Percentiles rank a stretch among this genome's conserved stretches.
Conservation (phyloP, 2,113 vertebrate genomes). For the Taxidea taxus region DNA sequence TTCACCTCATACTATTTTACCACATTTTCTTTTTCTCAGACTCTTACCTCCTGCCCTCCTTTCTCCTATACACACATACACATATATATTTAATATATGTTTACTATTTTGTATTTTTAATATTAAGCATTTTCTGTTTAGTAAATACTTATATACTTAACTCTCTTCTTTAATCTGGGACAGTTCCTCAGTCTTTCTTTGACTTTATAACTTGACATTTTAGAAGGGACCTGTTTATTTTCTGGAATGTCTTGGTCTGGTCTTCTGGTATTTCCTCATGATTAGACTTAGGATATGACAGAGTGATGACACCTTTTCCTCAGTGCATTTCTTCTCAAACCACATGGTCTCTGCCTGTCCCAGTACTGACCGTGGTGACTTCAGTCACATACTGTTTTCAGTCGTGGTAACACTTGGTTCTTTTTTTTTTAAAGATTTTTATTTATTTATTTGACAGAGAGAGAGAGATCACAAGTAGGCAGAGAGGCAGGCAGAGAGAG, state of each 20-base stretch:
- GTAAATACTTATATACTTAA: neutral
- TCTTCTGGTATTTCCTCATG: neutral
- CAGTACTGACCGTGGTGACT: no score
- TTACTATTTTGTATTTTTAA: neutral
- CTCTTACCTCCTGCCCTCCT: neutral
- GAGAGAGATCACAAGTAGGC: no score
- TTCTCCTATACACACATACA: neutral
- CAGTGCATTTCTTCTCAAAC: neutral
- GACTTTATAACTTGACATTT: neutral
- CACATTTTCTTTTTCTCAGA: neutral
- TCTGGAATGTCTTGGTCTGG: neutral
- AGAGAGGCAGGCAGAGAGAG: no score
- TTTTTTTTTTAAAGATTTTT: no score
- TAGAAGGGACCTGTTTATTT: neutral
- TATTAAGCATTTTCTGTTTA: neutral
- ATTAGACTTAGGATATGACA: neutral
- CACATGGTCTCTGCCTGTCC: no score
- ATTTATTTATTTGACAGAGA: no score
- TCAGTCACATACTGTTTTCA: neutral
- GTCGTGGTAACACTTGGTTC: neutral
- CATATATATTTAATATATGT: neutral
- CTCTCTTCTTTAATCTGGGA: neutral
- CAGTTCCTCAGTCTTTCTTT: neutral
- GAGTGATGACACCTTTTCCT: accelerated
- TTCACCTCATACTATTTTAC: neutral